Base-by-base conservation (phyloP, 1,140 invertebrate species). In the Heliconius eleuchia region DNA sequence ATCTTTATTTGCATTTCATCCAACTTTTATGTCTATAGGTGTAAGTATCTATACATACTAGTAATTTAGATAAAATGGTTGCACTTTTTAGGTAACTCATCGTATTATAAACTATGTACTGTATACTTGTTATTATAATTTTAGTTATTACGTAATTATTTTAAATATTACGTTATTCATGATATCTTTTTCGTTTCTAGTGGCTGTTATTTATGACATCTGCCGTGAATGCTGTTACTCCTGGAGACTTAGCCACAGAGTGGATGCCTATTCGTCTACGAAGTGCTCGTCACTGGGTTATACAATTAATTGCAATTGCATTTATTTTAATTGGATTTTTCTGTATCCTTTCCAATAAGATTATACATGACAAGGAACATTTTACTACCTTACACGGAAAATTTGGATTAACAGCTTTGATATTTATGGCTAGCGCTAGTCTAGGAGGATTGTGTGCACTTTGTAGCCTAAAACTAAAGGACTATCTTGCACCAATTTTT, bases 251-350 rank as follows among this genome's bases (percentile, higher is more conserved):
- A 13, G 94, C 94, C 27, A 93, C 94, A 57, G 91, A 94, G 78
- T 95, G 93, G 93, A 94, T 95, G 92, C 94, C 94, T 2, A 92
- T 95, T 77, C 85, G 92, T 37, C 82, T 94, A 8, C 84, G 92
- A 37, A 93, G 91, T 82, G 92, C 93, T 66, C 89, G 94, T 16
- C 94, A 95, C 83, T 95, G 94, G 94, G 84, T 95, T 4, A 78
- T 95, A 19, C 94, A 95, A 84, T 76, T 94, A 42, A 42, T 89
- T 30, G 87, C 83, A 73, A 83, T 88, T 42, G 79, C 88, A 37
- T 81, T 92, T 66, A 85, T 93, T 30, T 37, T 88, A 3, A 82
- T 80, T 66, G 94, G 92, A 66, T 95, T 95, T 82, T 80, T 94
- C 57, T 75, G 91, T 57, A 95, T 95, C 42, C 46, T 95, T 37